A percentile compares a stretch with the other conserved stretches of the same genome.
Conservation (phyloP, 2,113 vertebrate species). For the Pyxicephalus adspersus region DNA sequence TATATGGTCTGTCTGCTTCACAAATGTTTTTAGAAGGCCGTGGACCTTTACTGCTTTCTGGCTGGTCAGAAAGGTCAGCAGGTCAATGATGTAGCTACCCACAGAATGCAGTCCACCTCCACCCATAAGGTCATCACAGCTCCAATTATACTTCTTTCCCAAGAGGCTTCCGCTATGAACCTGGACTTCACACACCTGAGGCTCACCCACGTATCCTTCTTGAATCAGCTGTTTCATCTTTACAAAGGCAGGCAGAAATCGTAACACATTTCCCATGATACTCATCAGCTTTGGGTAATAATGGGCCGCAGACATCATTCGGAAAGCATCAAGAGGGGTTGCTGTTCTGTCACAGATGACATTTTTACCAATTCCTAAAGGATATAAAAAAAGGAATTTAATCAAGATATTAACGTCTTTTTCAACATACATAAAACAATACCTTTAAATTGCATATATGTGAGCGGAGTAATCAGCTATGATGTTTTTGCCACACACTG, state of each 20-base stretch:
- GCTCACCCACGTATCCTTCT: constrained; percentile 92
- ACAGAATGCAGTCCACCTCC: constrained; percentile 95
- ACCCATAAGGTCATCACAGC: constrained; percentile 97
- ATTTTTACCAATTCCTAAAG: constrained; percentile 93
- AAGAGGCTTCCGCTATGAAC: constrained; percentile 95
- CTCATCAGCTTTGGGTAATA: constrained; percentile 99
- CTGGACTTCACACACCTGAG: constrained; percentile 94
- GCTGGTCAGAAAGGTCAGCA: constrained; percentile 92
- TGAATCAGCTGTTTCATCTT: constrained; percentile 96
- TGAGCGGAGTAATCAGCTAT: too few species aligned
- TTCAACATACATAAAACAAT: too few species aligned
- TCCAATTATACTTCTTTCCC: constrained; percentile 99
- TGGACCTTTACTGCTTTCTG: constrained; percentile 92
- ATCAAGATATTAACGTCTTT: neutral
- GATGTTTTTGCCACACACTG: too few species aligned
- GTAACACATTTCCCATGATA: constrained; percentile 96
- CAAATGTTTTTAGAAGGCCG: constrained; percentile 94
- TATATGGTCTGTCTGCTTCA: constrained; percentile 97
- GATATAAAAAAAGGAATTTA: constrained; percentile 18
- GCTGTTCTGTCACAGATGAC: constrained; percentile 96
- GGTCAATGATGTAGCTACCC: constrained; percentile 97
- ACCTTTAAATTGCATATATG: too few species aligned
- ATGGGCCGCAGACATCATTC: constrained; percentile 97
- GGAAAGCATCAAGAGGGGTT: constrained; percentile 93
- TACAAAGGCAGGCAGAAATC: constrained; percentile 92